These are phyloP conservation scores for Pygoscelis adeliae DNA, from an alignment of 2,113 vertebrate species.

Conservation along the genomic window DNA sequence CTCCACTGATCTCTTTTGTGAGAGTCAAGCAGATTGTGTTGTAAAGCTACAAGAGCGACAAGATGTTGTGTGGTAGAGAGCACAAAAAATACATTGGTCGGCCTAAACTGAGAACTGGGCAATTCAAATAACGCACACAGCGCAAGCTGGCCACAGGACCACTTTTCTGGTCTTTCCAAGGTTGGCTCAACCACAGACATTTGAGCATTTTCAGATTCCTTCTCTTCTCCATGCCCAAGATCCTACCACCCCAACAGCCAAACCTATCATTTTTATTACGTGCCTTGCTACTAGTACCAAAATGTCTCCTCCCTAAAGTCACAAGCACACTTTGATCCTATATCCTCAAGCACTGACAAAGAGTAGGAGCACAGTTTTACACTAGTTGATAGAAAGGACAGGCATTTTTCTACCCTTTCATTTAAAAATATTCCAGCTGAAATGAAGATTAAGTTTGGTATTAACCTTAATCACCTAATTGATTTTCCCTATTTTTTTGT, in stretches of 20 bases:
- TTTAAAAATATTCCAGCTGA: neutral
- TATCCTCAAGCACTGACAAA: neutral
- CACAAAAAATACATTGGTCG: neutral
- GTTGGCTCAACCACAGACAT: neutral
- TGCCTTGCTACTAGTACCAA: neutral
- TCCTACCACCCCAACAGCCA: neutral
- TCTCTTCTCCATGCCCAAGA: neutral
- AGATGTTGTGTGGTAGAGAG: neutral
- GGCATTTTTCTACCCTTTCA: neutral
- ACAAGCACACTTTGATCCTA: neutral
- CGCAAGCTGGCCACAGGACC: neutral
- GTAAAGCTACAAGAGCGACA: neutral
- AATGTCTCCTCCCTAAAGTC: neutral
- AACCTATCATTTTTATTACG: neutral
- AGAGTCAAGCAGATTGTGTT: neutral
- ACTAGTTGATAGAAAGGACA: neutral
- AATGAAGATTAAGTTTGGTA: neutral
- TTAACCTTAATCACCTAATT: neutral
- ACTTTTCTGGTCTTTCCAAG: neutral
- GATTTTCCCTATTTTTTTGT: neutral
- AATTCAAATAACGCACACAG: neutral
- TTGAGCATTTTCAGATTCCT: neutral
- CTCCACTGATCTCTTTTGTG: neutral
- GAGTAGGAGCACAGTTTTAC: neutral
- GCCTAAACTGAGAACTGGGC: neutral